phyloP scores from a whole-genome alignment of 2,888 invertebrate genomes.

The Chrysomela aeneicollis region DNA sequence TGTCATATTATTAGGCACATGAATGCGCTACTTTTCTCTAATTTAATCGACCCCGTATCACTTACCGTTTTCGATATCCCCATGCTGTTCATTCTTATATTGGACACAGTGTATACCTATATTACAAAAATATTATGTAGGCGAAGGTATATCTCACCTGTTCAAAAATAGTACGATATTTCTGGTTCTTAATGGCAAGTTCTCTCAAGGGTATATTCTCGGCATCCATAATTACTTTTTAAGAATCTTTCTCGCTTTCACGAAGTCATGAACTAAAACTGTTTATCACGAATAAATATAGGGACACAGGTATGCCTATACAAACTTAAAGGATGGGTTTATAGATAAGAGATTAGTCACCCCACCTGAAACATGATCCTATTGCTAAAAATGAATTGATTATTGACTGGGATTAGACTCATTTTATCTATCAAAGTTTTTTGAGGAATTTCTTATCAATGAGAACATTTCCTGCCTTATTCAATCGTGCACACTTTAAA shows the following conservation, averaged over 20 bases:
- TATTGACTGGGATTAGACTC: too few species aligned
- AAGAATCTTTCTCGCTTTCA: neutral
- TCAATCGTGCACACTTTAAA: too few species aligned
- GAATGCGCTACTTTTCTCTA: too few species aligned
- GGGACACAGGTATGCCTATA: neutral
- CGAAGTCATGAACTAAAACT: neutral
- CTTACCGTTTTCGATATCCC: too few species aligned
- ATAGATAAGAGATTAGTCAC: neutral
- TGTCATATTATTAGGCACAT: too few species aligned
- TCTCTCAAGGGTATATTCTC: conserved; percentile 12
- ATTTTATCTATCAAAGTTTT: too few species aligned
- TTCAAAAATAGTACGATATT: conserved; percentile 19
- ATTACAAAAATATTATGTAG: too few species aligned
- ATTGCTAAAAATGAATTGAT: too few species aligned
- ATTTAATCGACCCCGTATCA: too few species aligned
- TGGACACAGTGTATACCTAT: neutral
- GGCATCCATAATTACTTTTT: neutral
- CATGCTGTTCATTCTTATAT: too few species aligned
- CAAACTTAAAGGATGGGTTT: neutral
- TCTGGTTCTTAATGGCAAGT: neutral
- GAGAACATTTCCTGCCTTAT: neutral
- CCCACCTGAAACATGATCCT: too few species aligned
- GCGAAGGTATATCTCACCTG: neutral
- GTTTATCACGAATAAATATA: neutral
- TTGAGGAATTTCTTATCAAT: conserved; percentile 5